Conservation (phyloP, 2,113 vertebrate genomes). For the Alethe diademata region DNA sequence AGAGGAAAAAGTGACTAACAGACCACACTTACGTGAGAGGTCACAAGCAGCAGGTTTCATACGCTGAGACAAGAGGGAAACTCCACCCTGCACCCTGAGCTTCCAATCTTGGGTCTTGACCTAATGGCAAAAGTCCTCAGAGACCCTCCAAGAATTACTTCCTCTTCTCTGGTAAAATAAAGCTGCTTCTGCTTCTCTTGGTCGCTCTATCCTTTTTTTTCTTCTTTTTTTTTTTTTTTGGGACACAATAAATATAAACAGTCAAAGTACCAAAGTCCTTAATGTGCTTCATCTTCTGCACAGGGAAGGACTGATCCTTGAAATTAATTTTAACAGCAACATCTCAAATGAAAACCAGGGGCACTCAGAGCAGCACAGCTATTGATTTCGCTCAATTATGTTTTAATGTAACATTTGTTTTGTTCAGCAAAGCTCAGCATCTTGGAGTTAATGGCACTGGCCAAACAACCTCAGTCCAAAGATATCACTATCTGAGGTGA, state of each 20-base stretch:
- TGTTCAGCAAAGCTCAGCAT: background rate
- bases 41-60: conserved; percentile 8
- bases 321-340: background rate
- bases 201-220: background rate
- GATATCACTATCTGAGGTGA: background rate
- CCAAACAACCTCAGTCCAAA: background rate
- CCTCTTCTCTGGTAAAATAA: background rate
- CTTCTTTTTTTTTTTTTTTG: background rate
- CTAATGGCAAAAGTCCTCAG: background rate
- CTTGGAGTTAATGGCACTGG: background rate
- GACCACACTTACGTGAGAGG: background rate
- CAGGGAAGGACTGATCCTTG: background rate
- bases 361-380: background rate
- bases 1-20: background rate
- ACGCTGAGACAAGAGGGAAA: background rate
- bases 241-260: background rate
- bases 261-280: background rate
- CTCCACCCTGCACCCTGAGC: background rate
- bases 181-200: background rate
- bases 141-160: background rate
- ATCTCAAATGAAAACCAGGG: background rate
- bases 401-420: background rate
- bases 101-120: background rate
- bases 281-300: background rate
- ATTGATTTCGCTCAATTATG: background rate